Evolutionary conservation across 2,797 vertebrate genomes (phyloP), one percentile per base, ranked within the genome.

Genomic region (Toxotes lorentzi): DNA sequence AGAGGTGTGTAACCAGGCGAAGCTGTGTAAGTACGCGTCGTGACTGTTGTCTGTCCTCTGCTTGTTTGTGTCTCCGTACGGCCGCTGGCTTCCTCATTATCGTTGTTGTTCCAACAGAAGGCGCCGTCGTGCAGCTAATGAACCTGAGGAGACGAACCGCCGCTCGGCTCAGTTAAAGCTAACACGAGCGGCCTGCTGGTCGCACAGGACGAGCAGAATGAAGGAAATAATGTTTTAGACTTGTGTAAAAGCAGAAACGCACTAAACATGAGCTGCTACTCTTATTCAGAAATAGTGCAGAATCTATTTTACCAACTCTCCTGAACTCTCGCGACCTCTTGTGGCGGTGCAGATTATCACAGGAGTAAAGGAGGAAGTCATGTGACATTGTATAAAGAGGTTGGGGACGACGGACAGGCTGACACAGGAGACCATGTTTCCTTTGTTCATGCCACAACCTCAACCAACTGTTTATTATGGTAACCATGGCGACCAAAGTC

Each of bases 241-340:
- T 30, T 21, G 32, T 51, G 43, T 70, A 70, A 61, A 77, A 76
- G 77, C 30, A 47, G 84, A 76, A 86, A 78, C 21, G 65, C 13
- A 4, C 17, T 12, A 13, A 73, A 76, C 62, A 32, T 2, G 57
- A 75, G 47, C 63, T 50, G 64, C 45, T 85, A 77, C 86, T 85
- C 75, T 45, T n/a, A 10, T 23, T 83, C 68, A 82, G 83, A 60
- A 78, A 89, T 83, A 73, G 86, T 84, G 73, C 71, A 83, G 53
- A 1, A 1, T 71, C 63, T 79, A 76, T 77, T 86, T 82, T 76
- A 67, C 67, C 17, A 0, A 27, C 45, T 17, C 70, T 80, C 65
- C 68, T 78, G 73, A 88, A 73, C 73, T 19, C 40, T n/a, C n/a
- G n/a, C 4, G 27, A 30, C 27, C 3, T 30, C 27, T 30, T 30